These are phyloP conservation scores for Agrenia bidenticulata DNA, from an alignment of 2,888 invertebrate genomes.

Conservation along the genomic window DNA sequence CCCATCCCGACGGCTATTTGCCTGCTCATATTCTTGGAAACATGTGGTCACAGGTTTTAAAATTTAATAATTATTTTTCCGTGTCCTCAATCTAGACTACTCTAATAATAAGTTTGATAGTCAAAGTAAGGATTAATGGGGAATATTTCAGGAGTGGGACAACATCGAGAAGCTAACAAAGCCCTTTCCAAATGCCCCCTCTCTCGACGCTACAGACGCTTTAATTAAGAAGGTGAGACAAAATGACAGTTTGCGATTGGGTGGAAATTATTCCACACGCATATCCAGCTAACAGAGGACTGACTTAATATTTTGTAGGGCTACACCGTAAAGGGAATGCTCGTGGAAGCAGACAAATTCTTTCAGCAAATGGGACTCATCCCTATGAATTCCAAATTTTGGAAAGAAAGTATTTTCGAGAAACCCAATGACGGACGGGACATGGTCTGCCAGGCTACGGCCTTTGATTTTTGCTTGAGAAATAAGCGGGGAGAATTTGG, in stretches of 20 bases:
- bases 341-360: slow-evolving; percentile 79
- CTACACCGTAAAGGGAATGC: slow-evolving; percentile 61
- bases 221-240: slow-evolving; percentile 63
- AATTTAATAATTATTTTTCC: slow-evolving; percentile 60
- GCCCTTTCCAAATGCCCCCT: slow-evolving; percentile 59
- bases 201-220: slow-evolving; percentile 73
- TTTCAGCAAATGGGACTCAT: slow-evolving; percentile 77
- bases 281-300: no score
- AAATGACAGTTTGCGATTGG: no score
- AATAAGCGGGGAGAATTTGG: slow-evolving; percentile 56
- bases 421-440: slow-evolving; percentile 69
- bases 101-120: no score
- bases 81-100: no score
- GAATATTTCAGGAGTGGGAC: slow-evolving; percentile 62
- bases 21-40: slow-evolving; percentile 17
- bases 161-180: slow-evolving; percentile 60
- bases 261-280: not conserved
- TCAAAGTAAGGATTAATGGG: no score
- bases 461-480: slow-evolving; percentile 56
- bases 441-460: slow-evolving; percentile 60
- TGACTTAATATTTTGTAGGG: no score
- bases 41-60: slow-evolving; percentile 23
- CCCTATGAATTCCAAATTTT: slow-evolving; percentile 79
- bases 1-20: not conserved
- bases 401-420: slow-evolving; percentile 77